Conservation (phyloP, 2,113 vertebrate genomes). For the Pangasianodon gigas region DNA sequence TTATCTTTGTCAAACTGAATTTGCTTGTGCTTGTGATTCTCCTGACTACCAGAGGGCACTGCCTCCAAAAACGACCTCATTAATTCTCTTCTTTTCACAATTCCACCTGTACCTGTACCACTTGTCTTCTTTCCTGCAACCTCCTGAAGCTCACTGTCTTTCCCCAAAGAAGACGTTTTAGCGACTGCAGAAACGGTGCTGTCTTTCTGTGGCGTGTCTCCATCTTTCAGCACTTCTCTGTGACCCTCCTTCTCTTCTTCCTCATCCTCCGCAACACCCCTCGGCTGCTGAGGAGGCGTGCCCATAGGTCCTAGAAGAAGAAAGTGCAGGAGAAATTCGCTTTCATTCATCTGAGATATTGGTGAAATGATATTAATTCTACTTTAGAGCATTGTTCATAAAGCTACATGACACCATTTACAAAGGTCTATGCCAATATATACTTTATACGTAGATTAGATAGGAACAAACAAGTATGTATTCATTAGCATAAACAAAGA, state of each 20-base stretch:
- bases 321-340: not conserved
- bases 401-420: not conserved
- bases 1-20: not conserved
- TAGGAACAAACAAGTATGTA: too few relatives aligned
- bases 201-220: not conserved
- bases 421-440: too few relatives aligned
- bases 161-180: not conserved
- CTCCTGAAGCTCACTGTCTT: conserved; percentile 17
- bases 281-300: conserved; percentile 55
- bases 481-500: too few relatives aligned
- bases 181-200: not conserved
- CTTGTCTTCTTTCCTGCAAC: conserved; percentile 25
- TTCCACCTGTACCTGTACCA: not conserved
- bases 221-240: conserved; percentile 64
- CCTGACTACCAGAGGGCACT: conserved; percentile 58
- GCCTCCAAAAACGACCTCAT: not conserved
- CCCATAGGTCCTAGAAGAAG: conserved; percentile 67
- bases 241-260: conserved; percentile 66
- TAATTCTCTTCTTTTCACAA: not conserved
- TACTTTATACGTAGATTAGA: too few relatives aligned
- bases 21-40: conserved; percentile 21
- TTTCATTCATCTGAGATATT: not conserved
- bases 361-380: not conserved
- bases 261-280: conserved; percentile 62
- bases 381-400: not conserved